Evolutionary conservation across 2,113 vertebrate genomes (phyloP).

Genomic region (Loxodonta africana): DNA sequence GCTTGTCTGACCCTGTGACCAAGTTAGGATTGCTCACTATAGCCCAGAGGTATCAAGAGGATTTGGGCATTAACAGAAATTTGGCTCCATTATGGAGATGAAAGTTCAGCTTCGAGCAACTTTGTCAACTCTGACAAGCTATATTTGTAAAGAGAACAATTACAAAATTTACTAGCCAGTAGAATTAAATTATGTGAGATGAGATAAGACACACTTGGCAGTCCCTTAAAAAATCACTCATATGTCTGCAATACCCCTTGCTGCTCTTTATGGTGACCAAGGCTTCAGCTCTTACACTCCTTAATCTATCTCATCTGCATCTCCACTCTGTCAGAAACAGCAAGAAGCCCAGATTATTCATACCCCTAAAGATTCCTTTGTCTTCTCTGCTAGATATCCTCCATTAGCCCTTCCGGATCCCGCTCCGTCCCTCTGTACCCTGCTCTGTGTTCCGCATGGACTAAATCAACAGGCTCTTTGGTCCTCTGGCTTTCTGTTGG

Average conservation of each 20-base stretch:
- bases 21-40: neutral
- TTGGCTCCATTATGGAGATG: neutral
- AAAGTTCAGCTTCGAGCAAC: conserved; percentile 39
- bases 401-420: too few relatives aligned
- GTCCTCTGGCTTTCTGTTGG: neutral
- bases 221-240: neutral
- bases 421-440: neutral
- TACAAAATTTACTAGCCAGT: neutral
- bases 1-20: neutral
- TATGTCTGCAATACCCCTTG: neutral
- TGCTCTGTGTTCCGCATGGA: neutral
- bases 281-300: neutral
- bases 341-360: neutral
- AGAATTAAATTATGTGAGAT: neutral
- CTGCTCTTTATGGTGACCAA: neutral
- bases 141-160: conserved; percentile 21
- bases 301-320: neutral
- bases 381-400: neutral
- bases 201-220: neutral
- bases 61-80: neutral
- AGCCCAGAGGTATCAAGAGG: neutral
- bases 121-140: neutral
- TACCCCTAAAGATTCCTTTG: neutral
- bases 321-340: neutral
- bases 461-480: neutral